Evolutionary conservation across 2,797 vertebrate genomes (phyloP), one percentile per base, ranked within the genome.

Genomic region (Etheostoma perlongum): DNA sequence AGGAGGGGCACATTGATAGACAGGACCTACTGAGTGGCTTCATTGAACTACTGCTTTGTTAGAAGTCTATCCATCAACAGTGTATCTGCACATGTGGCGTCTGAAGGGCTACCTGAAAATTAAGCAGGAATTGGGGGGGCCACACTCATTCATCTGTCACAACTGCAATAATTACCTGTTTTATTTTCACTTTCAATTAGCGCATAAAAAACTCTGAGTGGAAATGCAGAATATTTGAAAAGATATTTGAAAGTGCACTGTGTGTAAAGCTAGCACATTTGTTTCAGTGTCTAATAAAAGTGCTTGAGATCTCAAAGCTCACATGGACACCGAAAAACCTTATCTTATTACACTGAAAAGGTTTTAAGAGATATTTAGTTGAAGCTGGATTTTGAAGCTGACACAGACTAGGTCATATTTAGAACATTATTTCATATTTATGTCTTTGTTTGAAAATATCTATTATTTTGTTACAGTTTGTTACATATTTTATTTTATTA

Each of bases 61-160:
- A 23, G 47, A 78, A 30, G 49, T 80, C 66, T 33, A 54, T 77
- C 68, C 23, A 25, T 84, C 74, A 83, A 16, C 44, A 2, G 59
- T n/a, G 27, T 2, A 66, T 23, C 60, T 76, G 78, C 52, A 69
- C 63, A 57, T 40, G 42, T 33, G 57, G 42, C 16, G 10, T 62
- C 21, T 64, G 36, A 72, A 46, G 10, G 16, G n/a, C 44, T 78
- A 19, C 18, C 40, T 33, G 30, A 18, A 59, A 65, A 67, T 25
- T 1, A 1, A 68, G 33, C 36, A 57, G 67, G 9, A 78, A 55
- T 25, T 27, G 42, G 4, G 4, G 18, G 6, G 18, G 4, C 40
- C 9, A 4, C 40, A 57, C 64, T 80, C 68, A 82, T 64, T 67
- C 7, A 25, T 83, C 83, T 78, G 58, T 81, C 81, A 73, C 64